Evolutionary conservation across 2,888 invertebrate species (phyloP).

Genomic region (Noctuana brunneofusca): DNA sequence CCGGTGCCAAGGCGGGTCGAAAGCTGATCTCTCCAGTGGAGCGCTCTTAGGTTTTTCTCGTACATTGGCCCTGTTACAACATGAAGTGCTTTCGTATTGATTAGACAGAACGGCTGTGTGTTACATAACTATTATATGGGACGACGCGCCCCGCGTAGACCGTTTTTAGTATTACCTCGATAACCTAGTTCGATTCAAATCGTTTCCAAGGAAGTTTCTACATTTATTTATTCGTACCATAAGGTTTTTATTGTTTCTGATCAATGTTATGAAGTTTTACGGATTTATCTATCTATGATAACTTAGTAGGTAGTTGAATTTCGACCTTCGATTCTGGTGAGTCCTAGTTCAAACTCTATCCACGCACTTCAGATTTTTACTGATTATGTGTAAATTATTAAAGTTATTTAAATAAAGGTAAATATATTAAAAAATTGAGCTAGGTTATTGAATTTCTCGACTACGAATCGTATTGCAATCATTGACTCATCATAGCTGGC

Average conservation of each 20-base stretch:
- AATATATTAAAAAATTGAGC: no score
- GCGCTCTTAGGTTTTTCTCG: constrained; percentile 58
- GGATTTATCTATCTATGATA: no score
- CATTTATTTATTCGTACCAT: constrained; percentile 30
- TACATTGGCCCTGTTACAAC: constrained; percentile 70
- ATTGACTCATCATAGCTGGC: no score
- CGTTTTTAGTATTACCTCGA: constrained; percentile 47
- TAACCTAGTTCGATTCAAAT: constrained; percentile 44
- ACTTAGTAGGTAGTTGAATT: no score
- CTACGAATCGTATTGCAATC: no score
- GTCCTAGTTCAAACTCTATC: no score
- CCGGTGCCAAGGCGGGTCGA: constrained; percentile 46
- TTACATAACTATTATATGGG: constrained; percentile 63
- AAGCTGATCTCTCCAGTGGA: constrained; percentile 42
- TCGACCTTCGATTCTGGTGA: no score
- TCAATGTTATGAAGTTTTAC: no score
- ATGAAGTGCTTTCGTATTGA: constrained; percentile 74
- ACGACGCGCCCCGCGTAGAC: constrained; percentile 63
- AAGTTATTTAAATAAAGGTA: no score
- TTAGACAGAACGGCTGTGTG: constrained; percentile 72
- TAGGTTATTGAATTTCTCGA: no score
- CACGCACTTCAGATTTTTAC: no score
- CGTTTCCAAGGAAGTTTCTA: constrained; percentile 36
- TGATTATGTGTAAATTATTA: no score
- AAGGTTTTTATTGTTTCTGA: background rate